Conservation (phyloP, 2,113 vertebrate genomes). For the Aythya baeri region DNA sequence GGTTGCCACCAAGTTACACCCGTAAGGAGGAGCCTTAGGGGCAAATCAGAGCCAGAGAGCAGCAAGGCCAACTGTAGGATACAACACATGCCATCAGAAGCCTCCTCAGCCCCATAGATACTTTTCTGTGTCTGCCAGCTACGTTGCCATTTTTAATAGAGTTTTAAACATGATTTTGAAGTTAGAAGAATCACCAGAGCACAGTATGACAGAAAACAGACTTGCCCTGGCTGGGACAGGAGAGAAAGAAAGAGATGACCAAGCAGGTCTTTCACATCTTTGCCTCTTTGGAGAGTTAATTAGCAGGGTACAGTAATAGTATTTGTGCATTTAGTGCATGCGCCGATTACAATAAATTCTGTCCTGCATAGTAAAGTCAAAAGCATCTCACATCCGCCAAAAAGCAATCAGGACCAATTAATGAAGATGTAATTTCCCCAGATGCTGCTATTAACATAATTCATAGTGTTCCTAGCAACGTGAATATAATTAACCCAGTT, state of each 20-base stretch:
- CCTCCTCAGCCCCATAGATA: neutral
- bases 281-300: neutral
- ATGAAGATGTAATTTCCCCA: slow-evolving; percentile 69
- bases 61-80: neutral
- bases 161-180: no score
- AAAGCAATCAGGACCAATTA: slow-evolving; percentile 69
- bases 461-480: slow-evolving; percentile 38
- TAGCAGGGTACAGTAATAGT: neutral
- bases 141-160: neutral
- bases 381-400: slow-evolving; percentile 34
- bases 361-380: slow-evolving; percentile 46
- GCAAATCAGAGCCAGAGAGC: neutral
- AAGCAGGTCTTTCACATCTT: neutral
- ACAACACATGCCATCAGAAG: neutral
- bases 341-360: neutral
- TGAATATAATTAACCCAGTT: slow-evolving; percentile 60
- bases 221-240: neutral
- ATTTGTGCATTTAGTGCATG: slow-evolving; percentile 1
- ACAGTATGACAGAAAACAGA: neutral
- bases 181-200: neutral
- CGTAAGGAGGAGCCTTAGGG: neutral
- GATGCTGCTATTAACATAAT: slow-evolving; percentile 63
- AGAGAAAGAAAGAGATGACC: neutral
- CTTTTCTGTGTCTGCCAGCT: neutral
- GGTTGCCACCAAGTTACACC: rapidly evolving